Base-by-base conservation (phyloP, 2,797 vertebrate genomes). In the Coregonus suidteri region DNA sequence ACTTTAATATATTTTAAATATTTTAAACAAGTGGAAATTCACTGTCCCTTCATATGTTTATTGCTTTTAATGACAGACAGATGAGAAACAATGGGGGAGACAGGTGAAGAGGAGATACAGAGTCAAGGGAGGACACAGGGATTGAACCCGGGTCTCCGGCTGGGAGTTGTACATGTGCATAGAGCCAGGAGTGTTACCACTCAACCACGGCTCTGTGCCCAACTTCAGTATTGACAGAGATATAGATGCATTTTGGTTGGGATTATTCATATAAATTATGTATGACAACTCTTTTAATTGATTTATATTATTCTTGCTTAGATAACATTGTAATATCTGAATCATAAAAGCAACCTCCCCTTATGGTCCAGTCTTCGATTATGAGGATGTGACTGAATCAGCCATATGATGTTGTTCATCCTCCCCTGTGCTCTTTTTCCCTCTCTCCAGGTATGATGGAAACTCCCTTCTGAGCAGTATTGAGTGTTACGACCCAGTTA, bases 401-500 rank as follows among this genome's bases (percentile, higher is more conserved):
- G 4, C 65, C 65, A 67, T 31, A 14, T 25, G 25, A 34, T 67
- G 15, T 53, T 53, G 59, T 25, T 75, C 4, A 75, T 7, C 79
- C 37, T 30, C 9, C 15, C 56, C 51, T 41, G 25, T 20, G 15
- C 16, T 35, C 13, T 65, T 18, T 51, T 52, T 7, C 6, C 47
- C 35, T 77, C 31, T 79, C 34, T 81, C 64, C 85, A 99, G 98
- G 64, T 99, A 99, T 0, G 98, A 99, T 71, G 98, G 98, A 74
- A 99, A 99, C 93, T 99, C 97, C 0, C 93, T 99, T 69, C 96
- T 99, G 86, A 99, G 96, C 94, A 99, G 98, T 85, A 98, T 99
- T 3, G 98, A 99, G 91, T 99, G 97, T 93, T 99, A 99, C 0
- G 98, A 99, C 86, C 98, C 98, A 4, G 95, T 99, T 77, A 96